Evolutionary conservation across 1,140 invertebrate species (phyloP), one percentile per base, ranked within the genome.

Genomic region (Aricia agestis): DNA sequence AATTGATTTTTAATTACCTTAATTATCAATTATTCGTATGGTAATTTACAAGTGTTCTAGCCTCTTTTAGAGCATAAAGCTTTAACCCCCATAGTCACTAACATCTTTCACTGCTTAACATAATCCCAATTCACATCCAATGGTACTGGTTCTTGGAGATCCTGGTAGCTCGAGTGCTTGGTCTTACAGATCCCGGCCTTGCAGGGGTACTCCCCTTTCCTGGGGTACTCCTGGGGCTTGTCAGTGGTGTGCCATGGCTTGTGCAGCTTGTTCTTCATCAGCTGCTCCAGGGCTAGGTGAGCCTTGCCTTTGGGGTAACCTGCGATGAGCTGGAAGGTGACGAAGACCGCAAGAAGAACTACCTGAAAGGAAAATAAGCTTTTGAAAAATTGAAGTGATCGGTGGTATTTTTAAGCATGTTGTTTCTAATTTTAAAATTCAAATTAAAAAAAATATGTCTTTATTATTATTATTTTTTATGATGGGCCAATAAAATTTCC

Each of bases 161-260:
- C 78, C 25, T 78, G 66, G 41, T 78, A 82, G n/a, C 18, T 25
- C 0, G 52, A 71, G 10, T 42, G 25, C 25, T 73, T 78, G 1
- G 57, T 66, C 32, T 74, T 81, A 58, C 82, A 85, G 2, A 73
- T 45, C 0, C 78, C 77, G 5, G 70, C 74, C 42, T 77, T 79
- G 45, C 83, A 85, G 0, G 69, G 67, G n/a, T 70, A 71, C 25
- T 86, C 81, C 11, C 84, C 84, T 69, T 86, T 86, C 17, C 81
- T 73, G 0, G 82, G 82, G 36, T 77, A 73, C 7, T 79, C 65
- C 1, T 76, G 61, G 0, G 76, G 72, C 11, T 66, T 72, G 13
- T 81, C 78, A 1, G 75, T 70, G 0, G 57, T 77, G 59, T 72
- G 73, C 79, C 79, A 83, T 1, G 84, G 82, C 61, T 77, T 76